Base-by-base conservation (phyloP, 2,797 vertebrate genomes). In the Merluccius polli region DNA sequence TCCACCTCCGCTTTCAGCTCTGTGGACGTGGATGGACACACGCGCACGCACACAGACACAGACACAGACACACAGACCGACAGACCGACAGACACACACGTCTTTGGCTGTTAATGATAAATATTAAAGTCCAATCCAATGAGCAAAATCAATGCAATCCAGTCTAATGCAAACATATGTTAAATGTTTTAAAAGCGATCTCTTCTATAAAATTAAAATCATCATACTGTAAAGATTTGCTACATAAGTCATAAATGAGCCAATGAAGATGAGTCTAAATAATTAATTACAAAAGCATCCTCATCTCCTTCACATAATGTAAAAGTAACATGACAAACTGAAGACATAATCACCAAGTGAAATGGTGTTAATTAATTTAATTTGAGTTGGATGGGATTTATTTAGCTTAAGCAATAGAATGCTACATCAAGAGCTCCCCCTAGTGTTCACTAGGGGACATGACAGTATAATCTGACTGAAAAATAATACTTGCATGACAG, bases 1-100 rank as follows among this genome's bases (percentile, higher is more conserved):
- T 98, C 97, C 84, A 99, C 97, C 92, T 99, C 98, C 48, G 95
- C 94, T 90, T 98, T 99, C 83, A 99, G 78, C 77, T 99, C 98
- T 99, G 75, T 1, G 24, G n/a, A 44, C 48, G 7, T 2, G 9
- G 24, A 68, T 11, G 11, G 11, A 18, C 4, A n/a, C n/a, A 18
- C 16, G 18, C 52, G 4, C 4, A n/a, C 36, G 11, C 36, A 38
- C 11, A 38, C 36, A 59, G 1, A 59, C 52, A 24, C 52, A 4
- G 0, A 59, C 52, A 24, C 6, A 21, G 21, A 9, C 41, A 44
- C 36, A 36, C 36, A 36, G 1, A 1, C 16, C 5, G 15, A 48
- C 44, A 5, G 15, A 48, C 5, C n/a, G 21, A 59, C 52, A 9
- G 1, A 21, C 12, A 16, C 52, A 59, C 21, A 52, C 44, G 41